A percentile compares a stretch with the other conserved stretches of the same genome.
Evolutionary conservation across 2,888 invertebrate species (phyloP).

Genomic region (Ephialtes manifestator): DNA sequence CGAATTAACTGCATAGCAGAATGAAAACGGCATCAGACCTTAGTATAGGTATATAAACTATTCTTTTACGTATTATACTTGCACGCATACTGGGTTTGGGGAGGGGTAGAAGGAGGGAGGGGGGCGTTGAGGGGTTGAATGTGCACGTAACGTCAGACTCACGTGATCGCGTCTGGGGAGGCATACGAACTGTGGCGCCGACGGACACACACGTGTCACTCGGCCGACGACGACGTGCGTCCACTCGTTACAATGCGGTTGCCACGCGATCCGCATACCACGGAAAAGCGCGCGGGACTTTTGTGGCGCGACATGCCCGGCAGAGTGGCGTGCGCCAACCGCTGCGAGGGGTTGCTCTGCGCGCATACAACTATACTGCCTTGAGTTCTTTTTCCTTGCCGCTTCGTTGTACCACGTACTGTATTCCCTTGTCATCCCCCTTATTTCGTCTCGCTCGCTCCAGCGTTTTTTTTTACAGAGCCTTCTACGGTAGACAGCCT

Average conservation of each 20-base stretch:
- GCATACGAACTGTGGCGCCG: slow-evolving; percentile 29
- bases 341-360: slow-evolving; percentile 42
- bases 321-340: slow-evolving; percentile 64
- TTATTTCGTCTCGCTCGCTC: slow-evolving; percentile 25
- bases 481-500: slow-evolving; percentile 73
- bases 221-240: slow-evolving; percentile 31
- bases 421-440: slow-evolving; percentile 57
- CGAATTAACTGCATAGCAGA: slow-evolving; percentile 58
- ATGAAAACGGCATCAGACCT: slow-evolving; percentile 75
- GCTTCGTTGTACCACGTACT: slow-evolving; percentile 24
- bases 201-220: slow-evolving; percentile 60
- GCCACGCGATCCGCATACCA: slow-evolving; percentile 71
- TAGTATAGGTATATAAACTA: slow-evolving; percentile 68
- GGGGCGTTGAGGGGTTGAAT: neutral
- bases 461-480: slow-evolving; percentile 10
- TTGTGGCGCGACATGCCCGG: slow-evolving; percentile 70
- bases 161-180: slow-evolving; percentile 65
- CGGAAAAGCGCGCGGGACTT: slow-evolving; percentile 68
- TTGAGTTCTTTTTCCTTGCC: slow-evolving; percentile 16
- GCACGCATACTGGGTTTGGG: slow-evolving; percentile 6
- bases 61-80: slow-evolving; percentile 37
- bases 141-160: slow-evolving; percentile 54
- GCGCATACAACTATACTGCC: slow-evolving; percentile 29
- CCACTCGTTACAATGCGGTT: slow-evolving; percentile 63
- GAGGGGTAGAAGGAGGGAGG: neutral